These are phyloP conservation scores for Prunella himalayana DNA, from an alignment of 2,113 vertebrate genomes.

Conservation along the genomic window DNA sequence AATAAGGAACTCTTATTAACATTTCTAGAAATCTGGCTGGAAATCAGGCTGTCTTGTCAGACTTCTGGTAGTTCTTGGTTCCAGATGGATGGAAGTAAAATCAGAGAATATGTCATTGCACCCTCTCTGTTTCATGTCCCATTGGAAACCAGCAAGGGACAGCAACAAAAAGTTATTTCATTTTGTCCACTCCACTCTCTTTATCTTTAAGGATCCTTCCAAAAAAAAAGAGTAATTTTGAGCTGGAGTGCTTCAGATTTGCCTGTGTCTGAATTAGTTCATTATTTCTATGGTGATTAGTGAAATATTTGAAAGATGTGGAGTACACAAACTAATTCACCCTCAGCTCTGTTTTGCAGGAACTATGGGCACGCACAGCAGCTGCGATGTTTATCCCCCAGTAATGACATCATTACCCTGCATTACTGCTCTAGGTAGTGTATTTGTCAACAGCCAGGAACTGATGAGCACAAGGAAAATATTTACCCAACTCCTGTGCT, in stretches of 20 bases:
- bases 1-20: conserved; percentile 67
- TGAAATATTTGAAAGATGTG: background rate
- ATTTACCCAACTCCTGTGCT: background rate
- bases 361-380: rapidly evolving
- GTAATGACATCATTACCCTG: conserved; percentile 27
- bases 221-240: background rate
- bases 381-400: background rate
- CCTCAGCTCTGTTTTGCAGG: background rate
- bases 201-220: background rate
- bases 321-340: background rate
- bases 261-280: background rate
- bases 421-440: conserved; percentile 3
- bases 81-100: conserved; percentile 67
- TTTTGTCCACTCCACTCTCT: background rate
- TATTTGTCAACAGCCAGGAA: background rate
- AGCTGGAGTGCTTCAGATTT: background rate
- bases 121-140: conserved; percentile 46
- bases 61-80: conserved; percentile 71
- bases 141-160: conserved; percentile 37
- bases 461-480: conserved; percentile 9
- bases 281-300: background rate
- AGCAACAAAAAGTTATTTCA: background rate
- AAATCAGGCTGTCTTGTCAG: conserved; percentile 73
- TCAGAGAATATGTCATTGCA: conserved; percentile 60
- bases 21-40: conserved; percentile 70